Evolutionary conservation across 2,888 invertebrate genomes (phyloP), one percentile per base, ranked within the genome.

Genomic region (Muschampia plurimacula): DNA sequence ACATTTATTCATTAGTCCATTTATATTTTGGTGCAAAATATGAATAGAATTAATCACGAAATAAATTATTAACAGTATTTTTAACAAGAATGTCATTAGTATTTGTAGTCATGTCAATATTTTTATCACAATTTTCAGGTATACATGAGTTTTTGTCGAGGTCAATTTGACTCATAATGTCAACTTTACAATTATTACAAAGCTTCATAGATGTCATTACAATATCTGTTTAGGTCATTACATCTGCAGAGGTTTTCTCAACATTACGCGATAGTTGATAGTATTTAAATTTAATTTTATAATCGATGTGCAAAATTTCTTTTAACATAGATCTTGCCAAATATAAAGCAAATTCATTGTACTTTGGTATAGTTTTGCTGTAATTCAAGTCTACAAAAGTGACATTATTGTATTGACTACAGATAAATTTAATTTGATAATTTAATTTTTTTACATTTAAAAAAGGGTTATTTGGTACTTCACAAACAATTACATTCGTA

Each of bases 1-100:
- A 49, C 46, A 65, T 65, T 65, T 65, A 28, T 10, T 49, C 12
- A 65, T 65, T 10, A 65, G 32, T 15, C 64, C 64, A 9, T 65
- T 65, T 13, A 65, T 65, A 49, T 65, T 65, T 65, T 65, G 49
- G 22, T 65, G 64, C 7, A 65, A 13, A 13, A 65, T 65, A 49
- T 65, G 13, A 13, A 65, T 49, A 32, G 46, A 10, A 13, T 65
- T 65, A 46, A 32, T 49, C 13, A 65, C 46, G 64, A 65, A 65
- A 65, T 49, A 65, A 49, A 65, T 65, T 65, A 65, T 65, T 65
- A 49, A 22, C 15, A 62, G n/a, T 41, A 62, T 62, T 41, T 41
- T 41, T 62, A 41, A 49, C n/a, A n/a, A 15, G n/a, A 6, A n/a
- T 49, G 49, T 10, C 9, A n/a, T 49, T 49, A 49, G n/a, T 49